Base-by-base conservation (phyloP, 2,797 vertebrate species). In the Tarsius wallacei region DNA sequence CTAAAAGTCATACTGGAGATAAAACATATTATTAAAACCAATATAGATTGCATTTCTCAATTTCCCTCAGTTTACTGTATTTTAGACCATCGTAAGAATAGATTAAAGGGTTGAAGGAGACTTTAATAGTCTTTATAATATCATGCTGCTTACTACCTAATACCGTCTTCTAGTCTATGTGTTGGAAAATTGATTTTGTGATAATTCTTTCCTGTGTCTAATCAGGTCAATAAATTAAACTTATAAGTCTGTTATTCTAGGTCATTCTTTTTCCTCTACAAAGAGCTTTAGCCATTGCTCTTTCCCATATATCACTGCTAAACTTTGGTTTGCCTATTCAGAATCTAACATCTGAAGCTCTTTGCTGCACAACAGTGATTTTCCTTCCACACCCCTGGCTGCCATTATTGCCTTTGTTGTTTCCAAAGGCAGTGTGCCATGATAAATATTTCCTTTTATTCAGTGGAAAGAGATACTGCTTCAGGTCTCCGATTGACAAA, bases 191-290 rank as follows among this genome's bases (percentile, higher is more conserved):
- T 86, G 90, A 97, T 94, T 98, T 98, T 96, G 93, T 94, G 73
- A 96, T 96, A 16, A 97, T 95, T 96, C 80, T 94, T 96, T 94
- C 88, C 85, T 93, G 17, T 96, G 82, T 97, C 88, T 96, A 97
- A 95, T 97, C 95, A 95, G 81, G n/a, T 83, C 73, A 95, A 94
- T 96, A 97, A 97, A 95, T 96, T 80, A 98, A 81, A 94, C 31
- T 55, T 96, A 94, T 5, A 78, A 85, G 53, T 92, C 93, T 97
- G 36, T 86, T 97, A 94, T 94, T 92, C 73, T 47, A 95, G 88
- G 86, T 87, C 91, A 96, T 94, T 80, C 53, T 59, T 83, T 78
- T 71, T 59, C 42, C 47, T 42, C 42, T 91, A 36, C 51, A 70
- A 96, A 97, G 90, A 90, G 55, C 61, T 83, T 90, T 51, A 53